Percentiles rank a stretch among this genome's conserved stretches.
Evolutionary conservation across 53 echinoderm and acorn worm species (phyloP).

Genomic region (Apostichopus leukothele): DNA sequence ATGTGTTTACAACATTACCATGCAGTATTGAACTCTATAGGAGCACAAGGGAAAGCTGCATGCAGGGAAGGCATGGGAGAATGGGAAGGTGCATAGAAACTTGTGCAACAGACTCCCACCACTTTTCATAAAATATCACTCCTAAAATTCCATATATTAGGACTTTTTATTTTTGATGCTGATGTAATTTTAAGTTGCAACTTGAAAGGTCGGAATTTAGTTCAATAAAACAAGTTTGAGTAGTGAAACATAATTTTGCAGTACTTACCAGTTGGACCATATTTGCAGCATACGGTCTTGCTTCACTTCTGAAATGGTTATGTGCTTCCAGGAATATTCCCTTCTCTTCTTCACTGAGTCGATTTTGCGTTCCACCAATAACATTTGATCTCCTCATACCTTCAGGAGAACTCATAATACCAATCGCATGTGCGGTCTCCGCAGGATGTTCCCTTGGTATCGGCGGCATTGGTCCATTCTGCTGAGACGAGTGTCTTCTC

Average conservation of each 20-base stretch:
- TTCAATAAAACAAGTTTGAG: too few species aligned
- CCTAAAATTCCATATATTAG: too few species aligned
- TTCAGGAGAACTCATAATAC: background rate
- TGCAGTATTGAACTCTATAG: too few species aligned
- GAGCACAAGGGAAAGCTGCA: too few species aligned
- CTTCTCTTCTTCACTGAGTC: slow-evolving; percentile 53
- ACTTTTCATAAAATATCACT: too few species aligned
- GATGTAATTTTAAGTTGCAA: too few species aligned
- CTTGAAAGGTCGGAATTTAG: too few species aligned
- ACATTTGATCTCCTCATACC: background rate
- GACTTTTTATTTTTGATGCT: too few species aligned
- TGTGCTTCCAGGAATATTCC: slow-evolving; percentile 61
- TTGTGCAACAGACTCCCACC: too few species aligned
- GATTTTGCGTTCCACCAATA: background rate
- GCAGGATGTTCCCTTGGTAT: background rate
- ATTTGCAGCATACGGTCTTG: slow-evolving; percentile 58
- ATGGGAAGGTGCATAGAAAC: too few species aligned
- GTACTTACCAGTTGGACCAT: slow-evolving; percentile 70
- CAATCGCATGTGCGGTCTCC: background rate
- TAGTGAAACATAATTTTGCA: background rate
- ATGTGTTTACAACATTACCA: too few species aligned
- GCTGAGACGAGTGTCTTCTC: slow-evolving; percentile 22
- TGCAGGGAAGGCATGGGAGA: too few species aligned
- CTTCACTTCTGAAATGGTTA: slow-evolving; percentile 62
- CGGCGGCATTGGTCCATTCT: slow-evolving; percentile 31